These are phyloP conservation scores for Adelognathus sp. DNA, from an alignment of 2,888 invertebrate genomes.

Conservation along the genomic window DNA sequence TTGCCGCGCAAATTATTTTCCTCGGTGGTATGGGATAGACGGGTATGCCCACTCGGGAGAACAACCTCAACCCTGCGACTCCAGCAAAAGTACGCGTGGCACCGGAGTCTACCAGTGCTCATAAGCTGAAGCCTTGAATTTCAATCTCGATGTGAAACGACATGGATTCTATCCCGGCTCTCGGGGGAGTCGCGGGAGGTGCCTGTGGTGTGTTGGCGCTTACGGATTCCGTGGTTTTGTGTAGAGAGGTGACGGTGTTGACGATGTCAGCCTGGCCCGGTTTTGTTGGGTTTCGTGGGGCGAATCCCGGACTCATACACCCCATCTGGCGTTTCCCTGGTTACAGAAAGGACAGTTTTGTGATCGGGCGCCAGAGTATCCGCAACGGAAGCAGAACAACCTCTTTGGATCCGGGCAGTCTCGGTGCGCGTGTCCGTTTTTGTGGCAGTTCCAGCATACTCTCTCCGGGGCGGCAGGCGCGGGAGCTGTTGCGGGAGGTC, in stretches of 20 bases:
- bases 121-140: too few relatives aligned
- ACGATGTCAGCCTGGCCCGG: not conserved
- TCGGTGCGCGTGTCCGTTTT: not conserved
- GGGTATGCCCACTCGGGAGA: not conserved
- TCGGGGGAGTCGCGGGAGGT: too few relatives aligned
- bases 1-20: not conserved
- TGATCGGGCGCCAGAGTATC: not conserved
- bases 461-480: not conserved
- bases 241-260: not conserved
- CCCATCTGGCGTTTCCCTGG: too few relatives aligned
- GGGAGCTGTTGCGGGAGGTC: not conserved
- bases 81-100: too few relatives aligned
- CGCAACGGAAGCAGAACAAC: conserved; percentile 7
- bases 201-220: too few relatives aligned
- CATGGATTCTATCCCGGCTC: too few relatives aligned
- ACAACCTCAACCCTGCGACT: not conserved
- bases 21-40: not conserved
- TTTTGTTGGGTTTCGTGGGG: not conserved
- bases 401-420: not conserved
- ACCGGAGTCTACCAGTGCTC: too few relatives aligned
- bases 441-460: not conserved
- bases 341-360: not conserved
- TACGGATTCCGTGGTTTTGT: too few relatives aligned
- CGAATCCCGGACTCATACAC: not conserved
- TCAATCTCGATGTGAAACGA: too few relatives aligned